phyloP scores from a whole-genome alignment of 2,797 vertebrate genomes.

The Emys orbicularis region DNA sequence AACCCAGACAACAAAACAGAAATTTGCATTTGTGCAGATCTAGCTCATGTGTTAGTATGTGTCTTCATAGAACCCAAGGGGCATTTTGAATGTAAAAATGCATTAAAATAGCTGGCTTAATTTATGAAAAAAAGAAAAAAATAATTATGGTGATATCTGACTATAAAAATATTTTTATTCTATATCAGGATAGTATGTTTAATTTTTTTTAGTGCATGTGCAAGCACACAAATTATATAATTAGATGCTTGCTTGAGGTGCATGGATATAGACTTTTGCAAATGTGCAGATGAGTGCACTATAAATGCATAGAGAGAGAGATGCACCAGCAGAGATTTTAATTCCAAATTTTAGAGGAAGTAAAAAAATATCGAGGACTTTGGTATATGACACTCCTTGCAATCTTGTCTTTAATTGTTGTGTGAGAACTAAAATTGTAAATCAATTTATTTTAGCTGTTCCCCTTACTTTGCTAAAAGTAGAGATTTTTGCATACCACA shows the following conservation, averaged over 20 bases:
- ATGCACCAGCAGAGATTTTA: not conserved
- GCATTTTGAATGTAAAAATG: constrained; percentile 29
- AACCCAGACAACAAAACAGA: fast-evolving
- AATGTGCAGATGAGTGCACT: not conserved
- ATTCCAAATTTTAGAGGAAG: not conserved
- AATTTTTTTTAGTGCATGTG: not conserved
- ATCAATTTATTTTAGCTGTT: not conserved
- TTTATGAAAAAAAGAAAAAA: constrained; percentile 41
- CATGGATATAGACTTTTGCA: not conserved
- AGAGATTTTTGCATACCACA: not conserved
- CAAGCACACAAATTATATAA: not conserved
- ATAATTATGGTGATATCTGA: not conserved
- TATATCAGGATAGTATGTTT: not conserved
- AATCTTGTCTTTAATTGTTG: not conserved
- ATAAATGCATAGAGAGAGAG: not conserved
- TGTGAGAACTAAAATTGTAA: constrained; percentile 26
- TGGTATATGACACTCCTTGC: not conserved
- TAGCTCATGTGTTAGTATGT: not conserved
- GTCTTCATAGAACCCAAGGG: not conserved
- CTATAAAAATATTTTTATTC: not conserved
- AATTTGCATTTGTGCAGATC: not conserved
- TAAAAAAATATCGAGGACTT: not conserved
- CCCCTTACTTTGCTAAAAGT: not conserved
- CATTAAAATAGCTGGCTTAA: constrained; percentile 44
- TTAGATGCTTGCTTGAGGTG: not conserved